Conservation (phyloP, 1,140 invertebrate genomes). For the Dendrolimus kikuchii region DNA sequence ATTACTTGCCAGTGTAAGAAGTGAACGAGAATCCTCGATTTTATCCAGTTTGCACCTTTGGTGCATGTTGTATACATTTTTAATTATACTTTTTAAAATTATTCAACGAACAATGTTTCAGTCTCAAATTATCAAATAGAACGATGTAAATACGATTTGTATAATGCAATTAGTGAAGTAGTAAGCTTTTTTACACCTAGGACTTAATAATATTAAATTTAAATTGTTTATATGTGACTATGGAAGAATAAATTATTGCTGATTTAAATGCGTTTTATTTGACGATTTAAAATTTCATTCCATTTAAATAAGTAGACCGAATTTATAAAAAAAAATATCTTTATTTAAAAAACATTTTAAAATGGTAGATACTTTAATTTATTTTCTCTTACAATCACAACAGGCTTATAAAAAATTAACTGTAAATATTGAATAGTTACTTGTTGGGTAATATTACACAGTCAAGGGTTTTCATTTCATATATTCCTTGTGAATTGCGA, state of each 20-base stretch:
- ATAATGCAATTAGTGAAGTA: conserved; percentile 41
- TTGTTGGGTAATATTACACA: no score
- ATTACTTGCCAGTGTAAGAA: no score
- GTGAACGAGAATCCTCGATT: no score
- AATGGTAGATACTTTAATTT: conserved; percentile 32
- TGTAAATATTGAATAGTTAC: no score
- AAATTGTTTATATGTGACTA: conserved; percentile 13
- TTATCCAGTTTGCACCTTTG: no score
- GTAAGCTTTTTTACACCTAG: conserved; percentile 51
- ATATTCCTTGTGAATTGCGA: no score
- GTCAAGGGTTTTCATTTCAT: no score
- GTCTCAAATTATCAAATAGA: conserved; percentile 24
- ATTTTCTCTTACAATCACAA: conserved; percentile 36
- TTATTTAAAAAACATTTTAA: conserved; percentile 48
- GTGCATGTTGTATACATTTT: no score
- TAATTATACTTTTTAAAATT: no score
- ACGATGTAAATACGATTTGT: conserved; percentile 48
- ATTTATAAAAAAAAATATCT: conserved; percentile 43
- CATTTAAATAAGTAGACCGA: conserved; percentile 5
- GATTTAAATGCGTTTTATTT: conserved; percentile 25
- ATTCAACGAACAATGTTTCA: not conserved
- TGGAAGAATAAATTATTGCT: conserved; percentile 50
- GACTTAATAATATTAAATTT: not conserved
- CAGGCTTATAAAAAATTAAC: conserved; percentile 10
- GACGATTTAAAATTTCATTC: no score